phyloP scores from a whole-genome alignment of 2,113 vertebrate genomes.

The Xenopus borealis region DNA sequence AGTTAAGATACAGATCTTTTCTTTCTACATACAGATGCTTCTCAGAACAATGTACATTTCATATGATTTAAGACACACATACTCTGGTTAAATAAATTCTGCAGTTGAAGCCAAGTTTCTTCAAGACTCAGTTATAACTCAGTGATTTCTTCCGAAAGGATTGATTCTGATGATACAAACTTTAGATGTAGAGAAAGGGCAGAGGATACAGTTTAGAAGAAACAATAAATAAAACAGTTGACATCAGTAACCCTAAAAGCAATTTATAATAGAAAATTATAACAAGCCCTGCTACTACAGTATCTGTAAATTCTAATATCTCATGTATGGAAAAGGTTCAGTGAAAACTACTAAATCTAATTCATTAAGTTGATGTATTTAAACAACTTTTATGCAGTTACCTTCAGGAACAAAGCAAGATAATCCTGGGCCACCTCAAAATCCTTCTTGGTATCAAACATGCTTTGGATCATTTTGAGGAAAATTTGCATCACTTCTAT shows the following conservation, averaged over 20 bases:
- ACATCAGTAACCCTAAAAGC: no score
- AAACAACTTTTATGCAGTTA: constrained; percentile 46
- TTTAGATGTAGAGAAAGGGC: constrained; percentile 74
- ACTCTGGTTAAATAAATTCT: constrained; percentile 78
- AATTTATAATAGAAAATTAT: no score
- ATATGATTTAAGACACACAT: constrained; percentile 86
- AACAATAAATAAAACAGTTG: no score
- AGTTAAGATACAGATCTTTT: no score
- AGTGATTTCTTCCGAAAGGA: constrained; percentile 69
- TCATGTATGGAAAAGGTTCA: no score
- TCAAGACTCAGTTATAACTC: constrained; percentile 70
- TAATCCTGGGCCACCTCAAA: constrained; percentile 92
- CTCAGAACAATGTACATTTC: constrained; percentile 87
- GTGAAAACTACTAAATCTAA: no score
- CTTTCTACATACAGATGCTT: no score
- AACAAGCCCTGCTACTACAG: no score
- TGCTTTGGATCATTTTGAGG: constrained; percentile 77
- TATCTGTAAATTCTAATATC: no score
- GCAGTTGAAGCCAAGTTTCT: constrained; percentile 78
- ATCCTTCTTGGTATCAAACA: constrained; percentile 78
- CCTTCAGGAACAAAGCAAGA: constrained; percentile 90
- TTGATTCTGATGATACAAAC: constrained; percentile 72
- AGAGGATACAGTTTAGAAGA: neutral
- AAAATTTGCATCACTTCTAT: constrained; percentile 74
- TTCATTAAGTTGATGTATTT: no score